Evolutionary conservation across 2,113 vertebrate species (phyloP), one percentile per base, ranked within the genome.

Genomic region (Etheostoma spectabile): DNA sequence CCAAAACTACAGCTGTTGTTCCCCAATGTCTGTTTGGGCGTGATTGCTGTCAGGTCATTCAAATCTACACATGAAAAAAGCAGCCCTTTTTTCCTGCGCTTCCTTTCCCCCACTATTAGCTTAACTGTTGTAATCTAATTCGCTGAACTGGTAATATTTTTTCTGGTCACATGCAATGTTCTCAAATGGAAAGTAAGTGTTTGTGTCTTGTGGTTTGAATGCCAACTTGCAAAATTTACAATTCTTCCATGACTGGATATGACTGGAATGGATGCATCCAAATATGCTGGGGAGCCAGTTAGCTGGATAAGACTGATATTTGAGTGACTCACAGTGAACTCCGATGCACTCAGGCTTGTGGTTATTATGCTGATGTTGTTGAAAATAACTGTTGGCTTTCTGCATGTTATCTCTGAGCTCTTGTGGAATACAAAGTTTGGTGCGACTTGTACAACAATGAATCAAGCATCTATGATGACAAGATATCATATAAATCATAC

Each of bases 31-130:
- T 68, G 81, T 86, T 91, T 89, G 75, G 81, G 82, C 67, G 65
- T 86, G 80, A 90, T 72, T 80, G 68, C 87, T 93, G 92, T 94
- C 93, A 92, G 91, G 86, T 93, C 91, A 87, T 89, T 91, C 80
- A 92, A 90, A 91, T 94, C 91, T 89, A 87, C 75, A 83, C n/a
- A 74, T 70, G 52, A 22, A 57, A 80, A 75, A 67, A 69, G 18
- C 70, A 60, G 61, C 5, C 21, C 2, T 56, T 51, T 75, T 30
- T 56, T 33, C 16, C 56, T 24, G 12, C 13, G 3, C 45, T 19
- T 66, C 15, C 19, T 51, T 52, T 33, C 19, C 10, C 11, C 16
- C 35, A 48, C 14, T 75, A 46, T 87, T 80, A 82, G 33, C 65
- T 84, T 80, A 82, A 27, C 65, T 80, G 27, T 53, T 86, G 30